A percentile compares a stretch with the other conserved stretches of the same genome.
Evolutionary conservation across 2,113 vertebrate species (phyloP).

Genomic region (Sander lucioperca): DNA sequence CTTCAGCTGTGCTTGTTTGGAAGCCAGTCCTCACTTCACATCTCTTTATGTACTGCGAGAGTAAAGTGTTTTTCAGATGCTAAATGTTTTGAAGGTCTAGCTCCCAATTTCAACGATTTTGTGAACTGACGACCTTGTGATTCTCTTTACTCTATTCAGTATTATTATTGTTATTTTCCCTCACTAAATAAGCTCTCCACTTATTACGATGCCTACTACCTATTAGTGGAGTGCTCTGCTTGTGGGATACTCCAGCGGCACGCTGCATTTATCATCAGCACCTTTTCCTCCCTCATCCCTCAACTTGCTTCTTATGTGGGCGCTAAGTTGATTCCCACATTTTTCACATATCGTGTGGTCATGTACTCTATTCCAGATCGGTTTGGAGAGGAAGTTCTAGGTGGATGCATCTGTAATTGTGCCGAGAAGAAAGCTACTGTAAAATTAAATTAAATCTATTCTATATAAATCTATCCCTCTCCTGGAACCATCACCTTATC

Average conservation of each 20-base stretch:
- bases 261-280: neutral
- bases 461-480: no score
- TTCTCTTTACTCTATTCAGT: neutral
- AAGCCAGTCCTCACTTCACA: slow-evolving; percentile 7
- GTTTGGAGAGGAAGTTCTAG: no score
- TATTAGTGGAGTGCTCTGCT: neutral
- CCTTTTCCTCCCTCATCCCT: no score
- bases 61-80: neutral
- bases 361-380: no score
- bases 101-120: neutral
- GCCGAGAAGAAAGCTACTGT: neutral
- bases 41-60: neutral
- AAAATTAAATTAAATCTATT: no score
- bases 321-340: no score
- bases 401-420: neutral
- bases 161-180: neutral
- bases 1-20: slow-evolving; percentile 1
- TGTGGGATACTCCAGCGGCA: neutral
- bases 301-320: no score
- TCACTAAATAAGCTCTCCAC: neutral
- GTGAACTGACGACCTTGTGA: neutral
- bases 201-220: neutral
- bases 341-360: no score
- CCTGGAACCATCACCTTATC: no score
- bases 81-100: neutral